A percentile compares a stretch with the other conserved stretches of the same genome.
phyloP scores from a whole-genome alignment of 2,113 vertebrate genomes.

The Collichthys lucidus region DNA sequence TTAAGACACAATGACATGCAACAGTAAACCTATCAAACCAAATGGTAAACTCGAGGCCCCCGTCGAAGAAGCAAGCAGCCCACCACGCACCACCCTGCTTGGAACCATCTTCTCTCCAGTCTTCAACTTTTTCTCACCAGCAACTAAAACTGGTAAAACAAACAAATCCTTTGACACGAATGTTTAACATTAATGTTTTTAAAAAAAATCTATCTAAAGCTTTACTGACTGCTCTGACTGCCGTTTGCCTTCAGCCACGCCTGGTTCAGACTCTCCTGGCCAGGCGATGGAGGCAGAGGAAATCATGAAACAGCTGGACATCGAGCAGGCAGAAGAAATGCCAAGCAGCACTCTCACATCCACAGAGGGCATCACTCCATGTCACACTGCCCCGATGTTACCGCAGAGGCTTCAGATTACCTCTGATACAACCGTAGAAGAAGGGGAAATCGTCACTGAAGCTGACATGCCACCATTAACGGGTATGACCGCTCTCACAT shows the following conservation, averaged over 20 bases:
- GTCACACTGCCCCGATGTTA: slow-evolving; percentile 63
- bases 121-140: slow-evolving; percentile 99
- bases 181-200: too few species aligned
- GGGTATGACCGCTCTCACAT: slow-evolving; percentile 75
- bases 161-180: background rate
- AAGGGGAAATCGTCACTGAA: slow-evolving; percentile 88
- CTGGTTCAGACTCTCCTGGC: slow-evolving; percentile 94
- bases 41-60: slow-evolving; percentile 94
- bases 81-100: slow-evolving; percentile 93
- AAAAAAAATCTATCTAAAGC: background rate
- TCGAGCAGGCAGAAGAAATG: slow-evolving; percentile 94
- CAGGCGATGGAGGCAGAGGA: slow-evolving; percentile 96
- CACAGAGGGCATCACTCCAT: slow-evolving; percentile 80
- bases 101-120: slow-evolving; percentile 99
- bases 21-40: slow-evolving; percentile 93
- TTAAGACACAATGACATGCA: slow-evolving; percentile 89
- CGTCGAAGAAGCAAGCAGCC: slow-evolving; percentile 85
- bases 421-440: slow-evolving; percentile 86
- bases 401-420: slow-evolving; percentile 84
- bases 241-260: slow-evolving; percentile 83
- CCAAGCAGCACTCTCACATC: slow-evolving; percentile 91
- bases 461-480: slow-evolving; percentile 93
- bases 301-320: slow-evolving; percentile 96
- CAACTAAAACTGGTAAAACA: slow-evolving; percentile 95
- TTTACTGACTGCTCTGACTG: background rate